phyloP scores from a whole-genome alignment of 2,113 vertebrate genomes.

The Apus apus region DNA sequence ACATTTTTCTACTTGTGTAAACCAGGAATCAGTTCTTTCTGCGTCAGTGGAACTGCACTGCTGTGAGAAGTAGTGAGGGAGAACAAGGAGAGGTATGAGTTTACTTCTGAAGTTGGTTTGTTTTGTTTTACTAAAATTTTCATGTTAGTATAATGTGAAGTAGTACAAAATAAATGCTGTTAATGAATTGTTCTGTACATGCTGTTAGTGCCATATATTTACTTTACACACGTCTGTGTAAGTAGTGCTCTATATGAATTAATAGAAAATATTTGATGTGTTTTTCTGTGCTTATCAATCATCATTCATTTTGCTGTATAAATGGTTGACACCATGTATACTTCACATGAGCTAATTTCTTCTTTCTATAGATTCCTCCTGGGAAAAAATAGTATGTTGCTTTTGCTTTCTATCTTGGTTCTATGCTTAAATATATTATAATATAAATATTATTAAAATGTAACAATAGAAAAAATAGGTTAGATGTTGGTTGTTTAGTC shows the following conservation, averaged over 20 bases:
- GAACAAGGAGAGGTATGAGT: not conserved
- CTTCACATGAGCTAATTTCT: not conserved
- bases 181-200: not conserved
- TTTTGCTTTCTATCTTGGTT: not conserved
- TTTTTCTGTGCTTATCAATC: not conserved
- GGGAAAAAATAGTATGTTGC: not conserved
- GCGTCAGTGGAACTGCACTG: not conserved
- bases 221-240: not conserved
- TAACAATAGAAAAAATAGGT: not conserved
- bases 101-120: not conserved
- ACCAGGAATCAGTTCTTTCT: not conserved
- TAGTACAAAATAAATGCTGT: not conserved
- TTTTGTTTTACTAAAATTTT: not conserved
- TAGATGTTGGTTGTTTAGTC: not conserved
- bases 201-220: not conserved
- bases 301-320: not conserved
- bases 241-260: not conserved
- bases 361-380: not conserved
- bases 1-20: not conserved
- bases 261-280: not conserved
- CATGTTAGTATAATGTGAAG: not conserved
- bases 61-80: not conserved
- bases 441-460: not conserved
- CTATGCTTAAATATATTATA: not conserved
- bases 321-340: not conserved